A percentile compares a stretch with the other conserved stretches of the same genome.
Evolutionary conservation across 2,888 invertebrate genomes (phyloP).

Genomic region (Papilio gigon): DNA sequence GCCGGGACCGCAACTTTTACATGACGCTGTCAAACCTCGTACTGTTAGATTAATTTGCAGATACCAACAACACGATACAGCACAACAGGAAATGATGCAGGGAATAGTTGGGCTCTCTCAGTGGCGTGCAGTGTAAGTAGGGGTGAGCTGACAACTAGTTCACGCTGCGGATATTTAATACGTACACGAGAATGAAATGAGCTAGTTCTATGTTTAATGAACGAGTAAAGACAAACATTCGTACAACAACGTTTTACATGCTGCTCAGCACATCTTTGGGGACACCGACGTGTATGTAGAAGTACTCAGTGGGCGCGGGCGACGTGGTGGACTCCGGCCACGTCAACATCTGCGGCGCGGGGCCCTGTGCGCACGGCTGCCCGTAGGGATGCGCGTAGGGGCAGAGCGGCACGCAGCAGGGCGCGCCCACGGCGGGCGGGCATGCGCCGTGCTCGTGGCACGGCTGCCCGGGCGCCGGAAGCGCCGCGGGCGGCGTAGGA

Average conservation of each 20-base stretch:
- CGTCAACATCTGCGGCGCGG: conserved; percentile 7
- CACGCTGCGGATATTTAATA: no score
- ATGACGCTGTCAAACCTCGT: no score
- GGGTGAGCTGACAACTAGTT: no score
- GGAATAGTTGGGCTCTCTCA: no score
- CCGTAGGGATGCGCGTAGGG: conserved; percentile 33
- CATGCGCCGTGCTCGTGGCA: conserved; percentile 26
- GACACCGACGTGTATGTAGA: conserved; percentile 62
- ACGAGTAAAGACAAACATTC: not conserved
- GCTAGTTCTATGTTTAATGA: no score
- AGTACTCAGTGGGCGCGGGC: conserved; percentile 46
- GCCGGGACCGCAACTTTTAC: no score
- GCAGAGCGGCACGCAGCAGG: conserved; percentile 43
- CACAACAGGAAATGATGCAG: no score
- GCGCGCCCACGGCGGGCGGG: conserved; percentile 32
- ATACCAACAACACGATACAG: no score
- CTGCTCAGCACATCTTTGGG: conserved; percentile 53
- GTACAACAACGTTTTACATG: conserved; percentile 1
- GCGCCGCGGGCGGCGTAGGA: conserved; percentile 4
- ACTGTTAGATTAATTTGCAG: no score
- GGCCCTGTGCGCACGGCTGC: conserved; percentile 19
- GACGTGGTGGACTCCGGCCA: not conserved
- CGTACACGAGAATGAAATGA: no score
- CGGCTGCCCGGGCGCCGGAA: conserved; percentile 9
- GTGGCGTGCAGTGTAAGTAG: no score